Percentiles rank a stretch among this genome's conserved stretches.
These are phyloP conservation scores for Mnemiopsis leidyi DNA, from an alignment of 37 sponge, comb jelly and placozoan species.

Conservation along the genomic window DNA sequence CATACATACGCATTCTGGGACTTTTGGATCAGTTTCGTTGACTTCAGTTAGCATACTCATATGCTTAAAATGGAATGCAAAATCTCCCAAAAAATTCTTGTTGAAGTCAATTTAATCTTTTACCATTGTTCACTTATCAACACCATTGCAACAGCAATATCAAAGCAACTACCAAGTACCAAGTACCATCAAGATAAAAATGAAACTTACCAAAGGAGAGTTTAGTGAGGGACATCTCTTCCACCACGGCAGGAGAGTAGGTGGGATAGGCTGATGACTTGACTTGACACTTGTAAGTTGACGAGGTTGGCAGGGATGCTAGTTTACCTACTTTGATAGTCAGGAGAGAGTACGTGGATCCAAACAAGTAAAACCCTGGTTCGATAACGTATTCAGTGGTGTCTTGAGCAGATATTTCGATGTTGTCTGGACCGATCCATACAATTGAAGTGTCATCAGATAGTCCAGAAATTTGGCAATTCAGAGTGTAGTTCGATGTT, in stretches of 20 bases:
- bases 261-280: not conserved
- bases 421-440: not conserved
- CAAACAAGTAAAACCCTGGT: not conserved
- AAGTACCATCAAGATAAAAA: not conserved
- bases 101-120: no score
- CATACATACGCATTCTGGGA: no score
- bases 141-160: no score
- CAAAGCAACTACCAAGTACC: no score
- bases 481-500: not conserved
- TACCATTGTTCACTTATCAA: no score
- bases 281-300: not conserved
- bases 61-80: no score
- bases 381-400: not conserved
- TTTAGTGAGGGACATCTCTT: not conserved
- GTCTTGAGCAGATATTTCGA: not conserved
- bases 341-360: not conserved
- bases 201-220: not conserved
- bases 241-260: not conserved
- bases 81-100: not conserved
- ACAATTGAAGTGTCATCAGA: not conserved
- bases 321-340: not conserved
- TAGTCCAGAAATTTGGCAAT: not conserved
- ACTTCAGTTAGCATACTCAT: no score
- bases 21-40: no score
- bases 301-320: not conserved